A percentile compares a stretch with the other conserved stretches of the same genome.
phyloP scores from a whole-genome alignment of 2,888 invertebrate genomes.

The Blomia tropicalis region DNA sequence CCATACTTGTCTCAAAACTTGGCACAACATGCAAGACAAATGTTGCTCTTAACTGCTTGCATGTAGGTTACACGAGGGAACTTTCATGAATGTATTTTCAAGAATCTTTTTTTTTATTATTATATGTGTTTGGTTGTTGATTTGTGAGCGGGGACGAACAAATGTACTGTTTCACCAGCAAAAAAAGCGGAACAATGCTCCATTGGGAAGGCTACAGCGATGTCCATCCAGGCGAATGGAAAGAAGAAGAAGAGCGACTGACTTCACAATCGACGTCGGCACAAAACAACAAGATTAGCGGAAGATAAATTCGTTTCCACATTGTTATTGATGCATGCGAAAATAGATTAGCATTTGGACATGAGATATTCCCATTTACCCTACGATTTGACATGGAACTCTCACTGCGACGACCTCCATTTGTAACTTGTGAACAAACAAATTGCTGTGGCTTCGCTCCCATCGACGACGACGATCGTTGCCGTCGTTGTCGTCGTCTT shows the following conservation, averaged over 20 bases:
- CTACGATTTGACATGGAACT: background rate
- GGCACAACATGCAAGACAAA: constrained; percentile 7
- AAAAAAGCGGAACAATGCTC: no score
- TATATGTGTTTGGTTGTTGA: no score
- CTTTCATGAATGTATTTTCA: no score
- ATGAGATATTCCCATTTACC: constrained; percentile 1
- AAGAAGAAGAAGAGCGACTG: background rate
- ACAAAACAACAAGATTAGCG: constrained; percentile 10
- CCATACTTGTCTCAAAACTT: background rate
- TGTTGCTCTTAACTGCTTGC: constrained; percentile 8
- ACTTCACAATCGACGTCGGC: constrained; percentile 11
- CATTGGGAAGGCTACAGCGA: no score
- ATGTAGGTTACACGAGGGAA: no score
- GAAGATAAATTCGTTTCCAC: constrained; percentile 4
- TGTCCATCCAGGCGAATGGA: background rate
- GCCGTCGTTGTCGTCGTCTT: no score
- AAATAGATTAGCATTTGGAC: constrained; percentile 15
- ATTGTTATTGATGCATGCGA: constrained; percentile 13
- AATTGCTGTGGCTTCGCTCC: background rate
- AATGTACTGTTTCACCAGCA: no score
- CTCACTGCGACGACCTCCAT: background rate
- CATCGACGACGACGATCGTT: no score
- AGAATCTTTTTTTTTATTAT: no score
- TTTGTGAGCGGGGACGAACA: no score
- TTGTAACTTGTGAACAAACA: background rate